Evolutionary conservation across 2,113 vertebrate species (phyloP), one percentile per base, ranked within the genome.

Genomic region (Clarias batrachus): DNA sequence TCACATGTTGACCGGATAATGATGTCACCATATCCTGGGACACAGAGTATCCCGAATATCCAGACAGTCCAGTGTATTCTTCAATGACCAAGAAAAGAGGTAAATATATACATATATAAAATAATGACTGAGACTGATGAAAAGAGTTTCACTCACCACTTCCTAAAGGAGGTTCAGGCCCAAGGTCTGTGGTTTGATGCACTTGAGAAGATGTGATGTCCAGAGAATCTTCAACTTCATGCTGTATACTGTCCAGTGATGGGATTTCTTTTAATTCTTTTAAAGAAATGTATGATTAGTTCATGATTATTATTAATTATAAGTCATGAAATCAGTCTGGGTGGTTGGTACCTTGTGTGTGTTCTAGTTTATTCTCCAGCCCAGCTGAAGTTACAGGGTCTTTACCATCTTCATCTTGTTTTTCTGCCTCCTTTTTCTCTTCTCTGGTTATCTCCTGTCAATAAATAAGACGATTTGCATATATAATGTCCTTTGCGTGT

Each of bases 301-400:
- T 68, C 12, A 68, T 70, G 62, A 66, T 19, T 6, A 27, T 27
- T 71, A 83, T 4, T 48, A 30, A 6, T 19, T 78, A 14, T 21
- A 82, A 56, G 41, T 30, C 25, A 59, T 33, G 3, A 79, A 59
- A 59, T 30, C 5, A 79, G 21, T 27, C 54, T 1, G 1, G 33
- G 54, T 62, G 78, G 23, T 33, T 62, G 4, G 68, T 83, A 87
- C 81, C 86, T 74, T 56, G 73, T 56, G 14, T 62, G 66, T 66
- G 68, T 68, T 87, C 73, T 59, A 27, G 52, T 68, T 87, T 21
- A 83, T 68, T 68, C 81, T 83, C 81, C 86, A 83, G 86, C 27
- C 86, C 81, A 87, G 81, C 81, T 87, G 81, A 87, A 87, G 41
- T n/a, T 57, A 83, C 77, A 6, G 30, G 48, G 19, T 48, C 81